These are phyloP conservation scores for Irena cyanogastra DNA, from an alignment of 2,113 vertebrate genomes.

Conservation along the genomic window DNA sequence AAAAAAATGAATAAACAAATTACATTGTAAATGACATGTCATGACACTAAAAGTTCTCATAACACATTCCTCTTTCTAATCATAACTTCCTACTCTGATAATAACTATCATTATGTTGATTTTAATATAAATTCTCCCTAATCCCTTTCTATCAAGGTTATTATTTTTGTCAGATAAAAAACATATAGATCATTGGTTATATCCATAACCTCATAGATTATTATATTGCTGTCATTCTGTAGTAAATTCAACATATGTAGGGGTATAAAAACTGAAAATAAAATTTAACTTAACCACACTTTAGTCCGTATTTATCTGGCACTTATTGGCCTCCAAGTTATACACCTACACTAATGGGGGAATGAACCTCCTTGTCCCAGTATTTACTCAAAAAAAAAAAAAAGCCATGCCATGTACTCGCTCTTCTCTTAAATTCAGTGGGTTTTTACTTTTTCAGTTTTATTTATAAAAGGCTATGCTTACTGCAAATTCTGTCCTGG, in stretches of 20 bases:
- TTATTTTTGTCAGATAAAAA: background rate
- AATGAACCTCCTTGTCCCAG: background rate
- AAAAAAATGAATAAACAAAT: background rate
- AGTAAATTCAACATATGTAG: background rate
- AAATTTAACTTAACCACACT: background rate
- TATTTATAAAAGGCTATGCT: conserved; percentile 48
- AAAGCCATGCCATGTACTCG: background rate
- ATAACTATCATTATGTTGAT: background rate
- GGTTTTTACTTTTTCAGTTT: background rate
- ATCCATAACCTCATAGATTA: background rate
- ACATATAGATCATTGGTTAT: background rate
- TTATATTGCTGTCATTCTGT: background rate
- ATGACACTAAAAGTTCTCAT: background rate
- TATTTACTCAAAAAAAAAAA: background rate
- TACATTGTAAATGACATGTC: background rate
- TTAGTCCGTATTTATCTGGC: background rate
- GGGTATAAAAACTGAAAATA: background rate
- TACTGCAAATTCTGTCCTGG: conserved; percentile 49
- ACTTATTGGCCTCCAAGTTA: background rate
- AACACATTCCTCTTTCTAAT: background rate
- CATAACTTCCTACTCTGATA: background rate
- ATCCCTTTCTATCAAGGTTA: background rate
- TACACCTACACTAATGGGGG: rapidly evolving
- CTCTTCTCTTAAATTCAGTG: background rate
- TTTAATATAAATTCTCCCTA: background rate